Evolutionary conservation across 2,888 invertebrate genomes (phyloP).

Genomic region (Clostera curtula): DNA sequence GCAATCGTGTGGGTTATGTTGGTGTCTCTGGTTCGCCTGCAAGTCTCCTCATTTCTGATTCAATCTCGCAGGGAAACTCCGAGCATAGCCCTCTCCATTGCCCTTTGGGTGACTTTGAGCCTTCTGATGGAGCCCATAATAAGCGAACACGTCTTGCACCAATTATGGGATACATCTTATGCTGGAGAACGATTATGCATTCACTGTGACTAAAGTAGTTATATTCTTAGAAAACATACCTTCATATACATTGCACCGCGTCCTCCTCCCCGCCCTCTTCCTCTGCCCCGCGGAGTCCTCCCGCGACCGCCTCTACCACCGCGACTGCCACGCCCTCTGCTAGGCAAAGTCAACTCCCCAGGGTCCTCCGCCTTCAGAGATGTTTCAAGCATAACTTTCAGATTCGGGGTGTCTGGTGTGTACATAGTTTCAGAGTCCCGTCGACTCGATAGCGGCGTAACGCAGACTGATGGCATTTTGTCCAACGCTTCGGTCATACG

Average conservation of each 20-base stretch:
- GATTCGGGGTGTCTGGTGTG: constrained; percentile 29
- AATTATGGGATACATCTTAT: too few species aligned
- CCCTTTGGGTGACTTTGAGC: too few species aligned
- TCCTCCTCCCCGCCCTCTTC: constrained; percentile 59
- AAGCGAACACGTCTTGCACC: too few species aligned
- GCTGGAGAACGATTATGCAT: too few species aligned
- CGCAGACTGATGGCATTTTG: constrained; percentile 48
- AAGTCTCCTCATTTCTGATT: too few species aligned
- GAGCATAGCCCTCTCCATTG: too few species aligned
- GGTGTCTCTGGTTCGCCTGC: too few species aligned
- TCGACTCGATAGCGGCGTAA: constrained; percentile 50
- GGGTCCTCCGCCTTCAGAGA: constrained; percentile 33
- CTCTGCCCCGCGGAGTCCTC: constrained; percentile 39
- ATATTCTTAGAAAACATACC: constrained; percentile 16
- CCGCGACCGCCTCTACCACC: constrained; percentile 32
- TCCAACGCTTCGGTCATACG: constrained; percentile 65
- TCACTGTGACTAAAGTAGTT: neutral
- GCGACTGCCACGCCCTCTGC: constrained; percentile 25
- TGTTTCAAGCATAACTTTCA: constrained; percentile 29
- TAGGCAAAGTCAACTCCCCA: constrained; percentile 38
- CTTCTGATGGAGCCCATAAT: too few species aligned
- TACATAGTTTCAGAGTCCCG: constrained; percentile 36
- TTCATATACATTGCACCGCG: constrained; percentile 49
- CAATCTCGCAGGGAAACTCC: too few species aligned
- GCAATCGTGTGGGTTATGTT: too few species aligned